Evolutionary conservation across 2,113 vertebrate genomes (phyloP), one percentile per base, ranked within the genome.

Genomic region (Camelus dromedarius): DNA sequence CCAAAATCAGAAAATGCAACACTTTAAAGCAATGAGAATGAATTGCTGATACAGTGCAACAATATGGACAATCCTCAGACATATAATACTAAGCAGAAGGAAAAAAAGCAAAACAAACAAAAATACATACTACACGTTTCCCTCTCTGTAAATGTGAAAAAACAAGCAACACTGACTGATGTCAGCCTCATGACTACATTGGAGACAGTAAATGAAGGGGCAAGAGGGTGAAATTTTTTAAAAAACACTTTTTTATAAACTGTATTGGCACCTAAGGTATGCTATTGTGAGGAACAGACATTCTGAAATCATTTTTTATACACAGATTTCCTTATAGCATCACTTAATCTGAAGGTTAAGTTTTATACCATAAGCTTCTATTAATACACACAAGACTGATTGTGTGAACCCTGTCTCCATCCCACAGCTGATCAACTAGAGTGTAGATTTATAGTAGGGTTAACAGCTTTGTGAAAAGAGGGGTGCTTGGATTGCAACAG

Each of bases 391-490:
- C 26, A 18, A 60, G 81, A 30, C 10, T 50, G 30, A 8, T 90
- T 88, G 24, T 35, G 56, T 62, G 26, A 42, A 24, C 6, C 73
- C 13, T 19, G 38, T 0, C 38, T 73, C 89, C 30, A 60, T n/a
- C 84, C 50, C 83, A 54, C 38, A 72, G 89, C 48, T 93, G 85
- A 76, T 95, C 79, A 30, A 0, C 73, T 81, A 13, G 62, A 92
- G 48, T 91, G 62, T 73, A 60, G 62, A 95, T 35, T 35, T 89
- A 35, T 0, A 89, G 89, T 58, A 97, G 97, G 97, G 97, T 85
- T 1, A 58, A 96, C 62, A 22, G 67, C n/a, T 91, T 8, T 82
- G 94, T 79, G 73, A 82, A 96, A 70, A 89, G 38, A 82, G 70
- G 73, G 60, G 69, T 75, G 38, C 87, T 90, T 95, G 89, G 82